Base-by-base conservation (phyloP, 1,140 invertebrate species). In the Papilio xuthus region DNA sequence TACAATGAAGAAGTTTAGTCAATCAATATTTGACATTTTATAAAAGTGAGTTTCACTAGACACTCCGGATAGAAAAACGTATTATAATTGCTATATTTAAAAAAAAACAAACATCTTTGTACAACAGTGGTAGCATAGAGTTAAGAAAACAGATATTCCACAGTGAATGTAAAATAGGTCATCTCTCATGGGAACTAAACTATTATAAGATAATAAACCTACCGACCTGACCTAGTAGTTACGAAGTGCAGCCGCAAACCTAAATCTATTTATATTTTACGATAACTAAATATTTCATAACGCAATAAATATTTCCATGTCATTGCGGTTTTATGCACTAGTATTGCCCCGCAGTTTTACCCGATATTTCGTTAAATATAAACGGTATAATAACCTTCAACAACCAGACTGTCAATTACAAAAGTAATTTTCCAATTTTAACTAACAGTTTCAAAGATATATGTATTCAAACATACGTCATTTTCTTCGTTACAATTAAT, bases 151-250 rank as follows among this genome's bases (percentile, higher is more conserved):
- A 44, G 8, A 12, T 44, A 44, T 44, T 44, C 10, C 12, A 12
- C 42, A 37, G 32, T 37, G 32, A 37, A 20, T n/a, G 56, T 63
- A 28, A 63, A 63, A 26, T 63, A 28, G 60, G 60, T 63, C 23
- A 28, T n/a, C 23, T 12, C 20, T 23, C 12, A 6, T 63, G 60
- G 15, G 60, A 63, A 63, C 60, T 32, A n/a, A 70, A 70, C 37
- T 41, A 70, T 70, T 41, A 70, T n/a, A 70, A 41, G 37, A 72
- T 23, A 72, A 72, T 72, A 72, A 72, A 72, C 20, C n/a, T 42
- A 72, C 42, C 20, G 70, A 72, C 70, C 70, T 42, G 41, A 63
- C 60, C 70, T 72, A 47, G 70, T 44, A 42, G 69, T 70, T 70
- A 71, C 37, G 18, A 72, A 72, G 18, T 72, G 37, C 37, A 72